These are phyloP conservation scores for Acleris cristana DNA, from an alignment of 2,888 invertebrate genomes.

Conservation along the genomic window DNA sequence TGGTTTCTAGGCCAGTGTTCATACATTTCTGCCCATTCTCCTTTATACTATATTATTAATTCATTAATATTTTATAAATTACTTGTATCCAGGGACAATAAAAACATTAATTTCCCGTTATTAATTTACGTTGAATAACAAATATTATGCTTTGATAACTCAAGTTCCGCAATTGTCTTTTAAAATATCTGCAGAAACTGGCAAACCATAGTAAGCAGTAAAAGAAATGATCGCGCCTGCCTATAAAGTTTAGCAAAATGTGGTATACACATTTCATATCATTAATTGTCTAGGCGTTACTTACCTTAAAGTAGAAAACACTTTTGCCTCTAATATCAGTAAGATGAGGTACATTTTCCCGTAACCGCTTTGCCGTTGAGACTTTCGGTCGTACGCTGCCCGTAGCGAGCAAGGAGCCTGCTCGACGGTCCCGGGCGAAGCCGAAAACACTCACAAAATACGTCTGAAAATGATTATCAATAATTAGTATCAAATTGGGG, in stretches of 20 bases:
- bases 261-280: background rate
- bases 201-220: no score
- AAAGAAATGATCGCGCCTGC: constrained; percentile 6
- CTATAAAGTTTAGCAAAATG: constrained; percentile 5
- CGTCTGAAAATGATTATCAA: constrained; percentile 52
- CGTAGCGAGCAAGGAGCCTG: constrained; percentile 65
- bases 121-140: no score
- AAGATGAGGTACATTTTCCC: constrained; percentile 64
- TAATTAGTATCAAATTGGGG: background rate
- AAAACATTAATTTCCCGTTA: no score
- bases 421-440: constrained; percentile 64
- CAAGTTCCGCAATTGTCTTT: no score
- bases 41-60: no score
- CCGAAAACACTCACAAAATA: constrained; percentile 75
- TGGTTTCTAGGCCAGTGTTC: no score
- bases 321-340: constrained; percentile 63
- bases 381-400: constrained; percentile 67
- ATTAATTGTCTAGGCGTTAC: constrained; percentile 13
- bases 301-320: constrained; percentile 75
- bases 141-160: no score
- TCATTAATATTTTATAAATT: no score
- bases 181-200: no score
- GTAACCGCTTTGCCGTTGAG: constrained; percentile 67
- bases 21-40: no score
- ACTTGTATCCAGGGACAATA: no score